Conservation (phyloP, 1,140 invertebrate genomes). For the Microplitis demolitor region DNA sequence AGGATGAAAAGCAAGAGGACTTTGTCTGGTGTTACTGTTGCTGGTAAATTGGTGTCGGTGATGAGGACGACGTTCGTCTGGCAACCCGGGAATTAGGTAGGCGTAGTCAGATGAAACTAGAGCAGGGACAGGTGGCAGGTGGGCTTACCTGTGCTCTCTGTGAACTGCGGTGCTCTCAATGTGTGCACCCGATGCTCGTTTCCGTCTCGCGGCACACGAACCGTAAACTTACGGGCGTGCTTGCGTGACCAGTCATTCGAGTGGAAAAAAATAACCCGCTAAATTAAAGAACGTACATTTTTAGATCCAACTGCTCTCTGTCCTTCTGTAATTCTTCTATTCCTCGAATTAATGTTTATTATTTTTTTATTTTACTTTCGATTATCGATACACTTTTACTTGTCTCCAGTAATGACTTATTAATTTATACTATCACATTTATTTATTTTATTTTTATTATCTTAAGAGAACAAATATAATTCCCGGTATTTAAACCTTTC, state of each 20-base stretch:
- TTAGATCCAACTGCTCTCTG: neutral
- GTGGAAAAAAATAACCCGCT: slow-evolving; percentile 7
- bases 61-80: neutral
- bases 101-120: slow-evolving; percentile 20
- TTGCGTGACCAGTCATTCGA: slow-evolving; percentile 19
- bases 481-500: too few species aligned
- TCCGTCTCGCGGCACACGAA: slow-evolving; percentile 45
- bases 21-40: too few species aligned
- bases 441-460: too few species aligned
- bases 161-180: slow-evolving; percentile 13
- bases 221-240: slow-evolving; percentile 48
- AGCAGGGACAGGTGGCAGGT: slow-evolving; percentile 40
- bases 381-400: too few species aligned
- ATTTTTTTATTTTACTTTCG: too few species aligned
- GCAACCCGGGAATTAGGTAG: slow-evolving; percentile 6
- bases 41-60: neutral
- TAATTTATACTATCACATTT: too few species aligned
- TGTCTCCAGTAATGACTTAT: too few species aligned
- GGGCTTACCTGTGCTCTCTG: slow-evolving; percentile 47
- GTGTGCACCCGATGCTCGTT: slow-evolving; percentile 31
- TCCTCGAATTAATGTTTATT: neutral
- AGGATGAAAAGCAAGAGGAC: too few species aligned
- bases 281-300: slow-evolving; percentile 14
- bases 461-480: too few species aligned
- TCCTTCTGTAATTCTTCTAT: neutral